These are phyloP conservation scores for Drosophila azteca DNA, from an alignment of 1,140 invertebrate species.

Conservation along the genomic window DNA sequence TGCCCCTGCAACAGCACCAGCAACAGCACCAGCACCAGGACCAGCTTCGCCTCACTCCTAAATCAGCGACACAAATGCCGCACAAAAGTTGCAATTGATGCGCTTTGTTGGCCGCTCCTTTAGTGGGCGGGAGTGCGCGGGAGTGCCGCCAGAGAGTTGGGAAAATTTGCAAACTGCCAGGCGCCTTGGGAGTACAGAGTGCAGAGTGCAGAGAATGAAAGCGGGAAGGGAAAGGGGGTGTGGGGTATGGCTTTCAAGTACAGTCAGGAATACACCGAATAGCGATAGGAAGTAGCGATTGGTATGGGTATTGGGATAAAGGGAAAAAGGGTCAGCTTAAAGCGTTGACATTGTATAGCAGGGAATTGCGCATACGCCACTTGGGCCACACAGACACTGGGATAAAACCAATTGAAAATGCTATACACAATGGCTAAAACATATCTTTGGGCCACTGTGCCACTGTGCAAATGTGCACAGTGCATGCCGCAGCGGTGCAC, in stretches of 20 bases:
- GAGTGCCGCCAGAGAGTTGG: constrained; percentile 21
- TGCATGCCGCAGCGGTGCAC: neutral
- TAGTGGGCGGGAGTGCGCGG: too few species aligned
- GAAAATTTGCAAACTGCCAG: constrained; percentile 50
- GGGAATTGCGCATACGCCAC: constrained; percentile 56
- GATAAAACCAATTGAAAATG: too few species aligned
- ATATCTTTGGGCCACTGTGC: too few species aligned
- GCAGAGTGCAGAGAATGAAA: neutral
- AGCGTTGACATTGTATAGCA: constrained; percentile 14
- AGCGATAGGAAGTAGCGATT: too few species aligned
- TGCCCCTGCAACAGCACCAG: neutral
- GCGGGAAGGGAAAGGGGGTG: too few species aligned
- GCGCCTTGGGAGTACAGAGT: constrained; percentile 44
- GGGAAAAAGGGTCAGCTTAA: constrained; percentile 32
- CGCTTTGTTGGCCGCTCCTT: constrained; percentile 22
- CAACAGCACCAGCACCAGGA: neutral
- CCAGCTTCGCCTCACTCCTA: constrained; percentile 13
- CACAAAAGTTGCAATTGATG: constrained; percentile 55
- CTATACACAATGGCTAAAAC: too few species aligned
- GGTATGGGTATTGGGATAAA: neutral
- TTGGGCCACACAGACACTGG: neutral
- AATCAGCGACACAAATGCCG: constrained; percentile 54
- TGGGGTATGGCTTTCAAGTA: constrained; percentile 24
- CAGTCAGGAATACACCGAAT: neutral
- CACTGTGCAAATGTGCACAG: too few species aligned